A percentile compares a stretch with the other conserved stretches of the same genome.
Conservation (phyloP, 2,797 vertebrate species). For the Antrozous pallidus region DNA sequence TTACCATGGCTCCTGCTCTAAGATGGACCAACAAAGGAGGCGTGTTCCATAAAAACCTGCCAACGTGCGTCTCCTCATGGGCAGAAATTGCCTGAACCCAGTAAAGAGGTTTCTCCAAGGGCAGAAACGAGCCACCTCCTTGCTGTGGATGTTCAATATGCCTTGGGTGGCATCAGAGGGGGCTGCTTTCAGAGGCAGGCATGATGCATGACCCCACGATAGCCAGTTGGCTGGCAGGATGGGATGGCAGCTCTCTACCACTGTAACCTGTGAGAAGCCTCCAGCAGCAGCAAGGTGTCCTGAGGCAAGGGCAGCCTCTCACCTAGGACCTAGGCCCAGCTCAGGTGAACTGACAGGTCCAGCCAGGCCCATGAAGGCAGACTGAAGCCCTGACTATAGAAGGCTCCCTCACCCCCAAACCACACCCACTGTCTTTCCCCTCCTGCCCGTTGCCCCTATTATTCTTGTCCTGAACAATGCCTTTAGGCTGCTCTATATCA, state of each 20-base stretch:
- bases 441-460: background rate
- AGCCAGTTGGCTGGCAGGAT: background rate
- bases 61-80: background rate
- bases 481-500: background rate
- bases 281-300: background rate
- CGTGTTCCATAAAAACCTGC: background rate
- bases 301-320: background rate
- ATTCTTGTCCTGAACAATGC: background rate
- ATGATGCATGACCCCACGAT: background rate
- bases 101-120: background rate
- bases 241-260: background rate
- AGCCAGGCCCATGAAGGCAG: background rate
- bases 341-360: background rate
- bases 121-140: background rate
- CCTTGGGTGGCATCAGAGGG: background rate
- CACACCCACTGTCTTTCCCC: background rate
- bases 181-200: background rate
- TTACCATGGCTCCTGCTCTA: background rate
- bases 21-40: background rate
- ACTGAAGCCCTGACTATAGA: background rate
- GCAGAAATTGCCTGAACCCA: background rate
- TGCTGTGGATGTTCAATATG: background rate
- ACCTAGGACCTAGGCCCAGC: background rate
- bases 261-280: background rate
- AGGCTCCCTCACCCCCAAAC: background rate